A percentile compares a stretch with the other conserved stretches of the same genome.
phyloP scores from a whole-genome alignment of 2,797 vertebrate species.

The Rhincodon typus region DNA sequence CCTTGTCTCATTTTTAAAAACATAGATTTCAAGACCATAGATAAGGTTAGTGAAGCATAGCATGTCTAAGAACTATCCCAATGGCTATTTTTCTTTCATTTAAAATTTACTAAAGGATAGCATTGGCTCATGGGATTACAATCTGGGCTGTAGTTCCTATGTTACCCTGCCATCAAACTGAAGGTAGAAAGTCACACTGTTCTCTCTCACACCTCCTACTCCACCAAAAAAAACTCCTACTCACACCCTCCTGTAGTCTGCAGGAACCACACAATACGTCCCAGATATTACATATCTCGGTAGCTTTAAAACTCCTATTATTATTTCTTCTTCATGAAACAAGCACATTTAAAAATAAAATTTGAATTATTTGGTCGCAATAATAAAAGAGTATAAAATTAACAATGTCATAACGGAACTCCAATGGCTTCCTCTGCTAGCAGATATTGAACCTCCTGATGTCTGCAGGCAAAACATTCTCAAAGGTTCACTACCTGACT shows the following conservation, averaged over 20 bases:
- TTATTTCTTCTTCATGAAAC: neutral
- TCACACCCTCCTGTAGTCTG: neutral
- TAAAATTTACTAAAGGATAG: constrained; percentile 30
- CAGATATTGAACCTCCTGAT: neutral
- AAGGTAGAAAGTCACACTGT: neutral
- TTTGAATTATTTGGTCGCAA: neutral
- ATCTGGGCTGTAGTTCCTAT: neutral
- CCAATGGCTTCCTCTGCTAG: too few species aligned
- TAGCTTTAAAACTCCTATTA: neutral
- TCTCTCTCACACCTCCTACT: neutral
- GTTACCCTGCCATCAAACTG: constrained; percentile 1
- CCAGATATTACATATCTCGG: neutral
- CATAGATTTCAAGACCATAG: neutral
- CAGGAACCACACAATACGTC: neutral
- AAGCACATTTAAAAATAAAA: neutral
- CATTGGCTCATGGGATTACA: neutral
- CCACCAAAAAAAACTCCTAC: neutral
- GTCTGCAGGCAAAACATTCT: too few species aligned
- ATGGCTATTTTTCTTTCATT: constrained; percentile 24
- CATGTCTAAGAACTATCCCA: neutral
- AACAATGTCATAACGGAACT: too few species aligned
- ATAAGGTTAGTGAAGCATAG: neutral
- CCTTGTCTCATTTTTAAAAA: constrained; percentile 16
- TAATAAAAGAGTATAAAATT: neutral
- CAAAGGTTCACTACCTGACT: too few species aligned